These are phyloP conservation scores for Coelopa pilipes DNA, from an alignment of 2,888 invertebrate species.

Conservation along the genomic window DNA sequence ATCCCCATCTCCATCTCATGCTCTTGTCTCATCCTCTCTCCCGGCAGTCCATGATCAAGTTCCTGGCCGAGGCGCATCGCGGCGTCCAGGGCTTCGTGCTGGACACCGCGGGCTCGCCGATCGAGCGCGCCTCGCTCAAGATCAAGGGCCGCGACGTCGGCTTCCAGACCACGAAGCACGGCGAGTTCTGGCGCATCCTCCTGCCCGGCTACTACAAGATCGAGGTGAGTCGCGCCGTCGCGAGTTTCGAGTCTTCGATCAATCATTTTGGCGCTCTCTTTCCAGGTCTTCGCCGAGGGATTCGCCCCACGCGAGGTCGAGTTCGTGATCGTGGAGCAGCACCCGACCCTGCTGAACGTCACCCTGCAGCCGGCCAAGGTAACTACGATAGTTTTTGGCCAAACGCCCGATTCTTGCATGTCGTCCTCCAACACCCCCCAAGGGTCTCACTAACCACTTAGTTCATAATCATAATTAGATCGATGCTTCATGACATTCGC, in stretches of 20 bases:
- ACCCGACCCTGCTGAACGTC: constrained; percentile 85
- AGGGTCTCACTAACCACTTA: neutral
- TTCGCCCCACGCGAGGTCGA: constrained; percentile 85
- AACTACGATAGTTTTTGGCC: constrained; percentile 51
- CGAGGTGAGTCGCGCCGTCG: constrained; percentile 71
- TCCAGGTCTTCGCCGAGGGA: constrained; percentile 84
- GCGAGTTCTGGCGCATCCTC: constrained; percentile 95
- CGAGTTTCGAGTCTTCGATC: neutral
- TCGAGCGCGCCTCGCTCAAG: constrained; percentile 82
- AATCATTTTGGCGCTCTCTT: neutral
- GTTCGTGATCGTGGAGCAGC: constrained; percentile 86
- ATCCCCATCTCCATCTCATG: constrained; percentile 37
- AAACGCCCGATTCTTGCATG: neutral
- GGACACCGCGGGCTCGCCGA: constrained; percentile 80
- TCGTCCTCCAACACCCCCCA: no score
- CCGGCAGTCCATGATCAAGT: constrained; percentile 81
- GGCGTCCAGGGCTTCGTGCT: constrained; percentile 90
- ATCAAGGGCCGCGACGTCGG: constrained; percentile 85
- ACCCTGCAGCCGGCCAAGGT: constrained; percentile 83
- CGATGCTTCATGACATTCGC: neutral
- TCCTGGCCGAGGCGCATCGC: constrained; percentile 85
- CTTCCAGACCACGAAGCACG: constrained; percentile 87
- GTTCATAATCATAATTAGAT: neutral
- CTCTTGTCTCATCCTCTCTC: constrained; percentile 31
- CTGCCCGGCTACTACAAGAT: constrained; percentile 87